Evolutionary conservation across 53 echinoderm and acorn worm genomes (phyloP), one percentile per base, ranked within the genome.

Genomic region (Crossaster papposus): DNA sequence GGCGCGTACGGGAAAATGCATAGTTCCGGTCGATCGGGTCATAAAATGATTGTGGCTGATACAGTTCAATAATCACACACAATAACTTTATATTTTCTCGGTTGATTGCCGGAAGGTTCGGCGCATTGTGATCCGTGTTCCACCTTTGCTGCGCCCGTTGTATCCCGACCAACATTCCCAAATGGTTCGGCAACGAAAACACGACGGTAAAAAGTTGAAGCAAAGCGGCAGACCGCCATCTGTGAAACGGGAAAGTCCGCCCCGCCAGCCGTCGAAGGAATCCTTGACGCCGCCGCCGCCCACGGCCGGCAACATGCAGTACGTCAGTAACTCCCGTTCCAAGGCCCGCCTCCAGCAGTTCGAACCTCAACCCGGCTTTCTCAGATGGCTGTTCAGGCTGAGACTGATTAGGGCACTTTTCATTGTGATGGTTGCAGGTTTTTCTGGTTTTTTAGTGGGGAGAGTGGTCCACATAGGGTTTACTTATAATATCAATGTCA

Each of bases 301-400:
- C 81, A 63, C 30, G 58, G 58, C 83, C 36, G 86, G 12, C 15
- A 50, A 78, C 62, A 94, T 94, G 94, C 94, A 94, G 58, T 94
- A 86, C 83, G 92, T 92, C 33, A 94, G 89, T 82, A 89, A 92
- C 54, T 94, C 94, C 3, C 71, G 88, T 51, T 89, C 94, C 84
- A 72, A 89, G 77, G 77, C 81, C 36, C 84, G 92, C 65, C 52
- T 71, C 13, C 23, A 33, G 6, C 64, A 68, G 52, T 9, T 79
- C 4, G 54, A 70, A 4, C 30, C 78, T 14, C 9, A 77, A 23
- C 12, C 51, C 34, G 71, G 89, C 58, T 30, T 65, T 36, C 58
- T 78, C 51, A 38, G 89, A 6, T 79, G 80, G 53, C 13, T 89
- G 65, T 80, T 64, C 0, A 32, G 89, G 65, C 70, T 80, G 52